Conservation (phyloP, 1,140 invertebrate species). For the Pentalonia nigronervosa region DNA sequence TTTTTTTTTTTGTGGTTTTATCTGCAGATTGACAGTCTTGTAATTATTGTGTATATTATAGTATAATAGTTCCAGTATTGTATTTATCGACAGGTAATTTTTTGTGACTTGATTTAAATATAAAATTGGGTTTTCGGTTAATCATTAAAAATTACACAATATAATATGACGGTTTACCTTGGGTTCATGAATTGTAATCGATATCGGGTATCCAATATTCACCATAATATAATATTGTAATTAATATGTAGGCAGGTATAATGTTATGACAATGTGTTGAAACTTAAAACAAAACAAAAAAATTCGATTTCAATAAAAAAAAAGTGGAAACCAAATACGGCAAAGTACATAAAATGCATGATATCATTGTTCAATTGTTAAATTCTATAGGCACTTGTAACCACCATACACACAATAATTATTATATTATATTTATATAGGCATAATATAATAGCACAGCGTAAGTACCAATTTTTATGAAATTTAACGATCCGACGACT, state of each 20-base stretch:
- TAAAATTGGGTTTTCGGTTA: background rate
- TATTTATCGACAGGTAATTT: background rate
- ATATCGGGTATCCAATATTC: background rate
- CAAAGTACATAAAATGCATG: background rate
- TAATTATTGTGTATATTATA: no score
- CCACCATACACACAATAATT: background rate
- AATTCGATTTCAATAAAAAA: background rate
- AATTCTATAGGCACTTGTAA: background rate
- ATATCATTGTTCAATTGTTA: background rate
- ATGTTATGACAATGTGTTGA: background rate
- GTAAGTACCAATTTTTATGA: background rate
- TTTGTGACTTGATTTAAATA: background rate
- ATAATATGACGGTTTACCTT: background rate
- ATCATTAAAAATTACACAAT: background rate
- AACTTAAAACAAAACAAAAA: background rate
- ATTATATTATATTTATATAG: background rate
- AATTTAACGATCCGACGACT: background rate
- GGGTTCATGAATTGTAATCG: background rate
- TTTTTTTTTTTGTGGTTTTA: background rate
- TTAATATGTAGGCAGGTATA: background rate
- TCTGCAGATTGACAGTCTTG: background rate
- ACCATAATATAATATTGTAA: background rate
- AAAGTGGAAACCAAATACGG: background rate
- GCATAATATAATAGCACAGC: background rate
- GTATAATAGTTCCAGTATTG: background rate